Percentiles rank a stretch among this genome's conserved stretches.
Conservation (phyloP, 2,797 vertebrate genomes). For the Adrianichthys oophorus region DNA sequence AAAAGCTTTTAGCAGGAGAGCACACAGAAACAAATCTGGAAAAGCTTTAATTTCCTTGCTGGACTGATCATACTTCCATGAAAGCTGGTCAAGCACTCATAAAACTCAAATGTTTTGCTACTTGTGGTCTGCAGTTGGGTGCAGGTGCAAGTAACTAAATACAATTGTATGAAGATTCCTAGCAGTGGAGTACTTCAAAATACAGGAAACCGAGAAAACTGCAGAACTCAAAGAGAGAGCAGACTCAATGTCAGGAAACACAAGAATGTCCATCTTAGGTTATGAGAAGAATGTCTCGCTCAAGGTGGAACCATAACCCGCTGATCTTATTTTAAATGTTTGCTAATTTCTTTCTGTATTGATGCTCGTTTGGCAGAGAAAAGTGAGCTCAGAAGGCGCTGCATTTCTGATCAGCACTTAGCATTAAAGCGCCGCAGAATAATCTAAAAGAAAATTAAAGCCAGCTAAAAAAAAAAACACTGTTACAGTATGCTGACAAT, state of each 20-base stretch:
- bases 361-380: not conserved
- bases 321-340: too few relatives aligned
- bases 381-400: not conserved
- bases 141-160: conserved; percentile 5
- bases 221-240: not conserved
- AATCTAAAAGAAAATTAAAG: conserved; percentile 4
- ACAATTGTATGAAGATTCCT: conserved; percentile 28
- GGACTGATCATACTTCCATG: conserved; percentile 15
- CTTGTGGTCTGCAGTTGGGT: conserved; percentile 18
- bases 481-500: too few relatives aligned
- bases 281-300: not conserved
- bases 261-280: not conserved
- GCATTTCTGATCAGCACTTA: conserved; percentile 2
- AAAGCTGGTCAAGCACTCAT: not conserved
- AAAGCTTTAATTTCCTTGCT: conserved; percentile 2
- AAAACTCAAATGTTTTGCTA: conserved; percentile 7
- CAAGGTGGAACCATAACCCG: too few relatives aligned
- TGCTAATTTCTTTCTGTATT: too few relatives aligned
- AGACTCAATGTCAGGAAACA: conserved; percentile 13
- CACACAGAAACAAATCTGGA: not conserved
- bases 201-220: conserved; percentile 36
- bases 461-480: not conserved
- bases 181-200: not conserved
- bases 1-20: too few relatives aligned
- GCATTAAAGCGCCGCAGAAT: not conserved